Evolutionary conservation across 2,113 vertebrate species (phyloP).

Genomic region (Erythrolamprus reginae): DNA sequence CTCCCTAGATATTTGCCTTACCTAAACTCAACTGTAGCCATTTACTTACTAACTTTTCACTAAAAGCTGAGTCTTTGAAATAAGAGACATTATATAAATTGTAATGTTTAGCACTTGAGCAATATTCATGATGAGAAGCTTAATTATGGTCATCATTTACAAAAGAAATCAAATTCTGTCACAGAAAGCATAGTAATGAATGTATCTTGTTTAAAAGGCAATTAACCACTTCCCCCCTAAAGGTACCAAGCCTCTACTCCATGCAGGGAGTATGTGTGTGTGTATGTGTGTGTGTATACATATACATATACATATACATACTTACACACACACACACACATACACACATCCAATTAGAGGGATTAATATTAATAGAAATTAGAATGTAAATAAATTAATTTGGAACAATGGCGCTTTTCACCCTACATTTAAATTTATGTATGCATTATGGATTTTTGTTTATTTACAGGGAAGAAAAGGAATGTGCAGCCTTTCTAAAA

Average conservation of each 20-base stretch:
- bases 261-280: too few relatives aligned
- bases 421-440: slow-evolving; percentile 17
- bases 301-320: too few relatives aligned
- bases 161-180: slow-evolving; percentile 57
- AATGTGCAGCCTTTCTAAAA: not conserved
- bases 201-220: slow-evolving; percentile 67
- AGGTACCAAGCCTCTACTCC: slow-evolving; percentile 47
- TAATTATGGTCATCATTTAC: slow-evolving; percentile 73
- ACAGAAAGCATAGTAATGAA: slow-evolving; percentile 69
- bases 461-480: slow-evolving; percentile 37
- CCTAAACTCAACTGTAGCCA: not conserved
- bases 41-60: slow-evolving; percentile 36
- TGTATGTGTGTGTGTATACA: too few relatives aligned
- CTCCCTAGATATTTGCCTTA: not conserved
- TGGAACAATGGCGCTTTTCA: slow-evolving; percentile 24
- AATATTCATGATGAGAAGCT: slow-evolving; percentile 65
- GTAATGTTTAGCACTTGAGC: slow-evolving; percentile 65
- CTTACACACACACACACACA: too few relatives aligned
- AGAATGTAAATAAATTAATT: slow-evolving; percentile 49
- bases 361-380: slow-evolving; percentile 66
- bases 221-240: slow-evolving; percentile 53
- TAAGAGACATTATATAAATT: slow-evolving; percentile 63
- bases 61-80: slow-evolving; percentile 59
- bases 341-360: slow-evolving; percentile 44
- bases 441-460: slow-evolving; percentile 42